Conservation (phyloP, 2,113 vertebrate genomes). For the Pygoscelis antarcticus region DNA sequence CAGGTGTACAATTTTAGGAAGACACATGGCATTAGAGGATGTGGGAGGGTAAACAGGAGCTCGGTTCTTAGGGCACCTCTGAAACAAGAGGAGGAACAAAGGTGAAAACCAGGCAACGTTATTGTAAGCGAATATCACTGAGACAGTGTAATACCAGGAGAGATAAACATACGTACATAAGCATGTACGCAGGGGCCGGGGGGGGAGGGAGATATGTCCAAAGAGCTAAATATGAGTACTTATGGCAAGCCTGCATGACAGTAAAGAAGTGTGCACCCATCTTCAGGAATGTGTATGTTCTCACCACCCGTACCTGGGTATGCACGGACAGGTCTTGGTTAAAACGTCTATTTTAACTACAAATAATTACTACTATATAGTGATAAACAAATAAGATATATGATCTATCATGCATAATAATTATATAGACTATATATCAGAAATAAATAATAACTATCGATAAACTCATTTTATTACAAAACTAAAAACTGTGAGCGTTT, state of each 20-base stretch:
- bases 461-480: background rate
- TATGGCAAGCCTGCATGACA: rapidly evolving
- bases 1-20: background rate
- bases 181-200: rapidly evolving
- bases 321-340: rapidly evolving
- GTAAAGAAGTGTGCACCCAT: background rate
- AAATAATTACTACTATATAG: background rate
- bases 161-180: rapidly evolving
- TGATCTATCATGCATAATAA: background rate
- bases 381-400: background rate
- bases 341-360: background rate
- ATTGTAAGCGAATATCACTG: background rate
- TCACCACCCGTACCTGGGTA: too few relatives aligned
- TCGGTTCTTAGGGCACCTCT: background rate
- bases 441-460: background rate
- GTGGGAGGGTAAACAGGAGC: background rate
- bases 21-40: background rate
- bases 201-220: background rate
- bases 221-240: background rate
- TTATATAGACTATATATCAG: background rate
- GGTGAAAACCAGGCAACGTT: background rate
- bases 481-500: background rate
- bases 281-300: rapidly evolving
- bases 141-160: background rate
- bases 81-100: background rate